These are phyloP conservation scores for Furcula furcula DNA, from an alignment of 2,888 invertebrate genomes.

Conservation along the genomic window DNA sequence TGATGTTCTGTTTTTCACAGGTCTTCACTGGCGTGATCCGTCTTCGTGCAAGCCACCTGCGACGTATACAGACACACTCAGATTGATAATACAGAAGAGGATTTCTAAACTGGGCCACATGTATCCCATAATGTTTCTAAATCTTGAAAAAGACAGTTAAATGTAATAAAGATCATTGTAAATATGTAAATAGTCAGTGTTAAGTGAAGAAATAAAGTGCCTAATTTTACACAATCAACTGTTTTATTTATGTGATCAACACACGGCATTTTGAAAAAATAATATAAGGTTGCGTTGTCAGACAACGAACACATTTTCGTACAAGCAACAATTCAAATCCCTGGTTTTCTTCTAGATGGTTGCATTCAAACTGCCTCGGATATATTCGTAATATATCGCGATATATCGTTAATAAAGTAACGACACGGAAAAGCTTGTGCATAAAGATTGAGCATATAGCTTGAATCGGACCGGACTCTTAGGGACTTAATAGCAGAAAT, in stretches of 20 bases:
- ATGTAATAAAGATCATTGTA: slow-evolving; percentile 24
- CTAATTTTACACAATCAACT: slow-evolving; percentile 14
- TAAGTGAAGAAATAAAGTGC: slow-evolving; percentile 39
- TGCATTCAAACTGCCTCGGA: too few species aligned
- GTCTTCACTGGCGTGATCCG: slow-evolving; percentile 90
- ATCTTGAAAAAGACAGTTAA: slow-evolving; percentile 55
- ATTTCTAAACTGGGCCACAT: slow-evolving; percentile 88
- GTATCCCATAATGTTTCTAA: slow-evolving; percentile 88
- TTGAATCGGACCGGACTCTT: too few species aligned
- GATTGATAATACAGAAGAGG: slow-evolving; percentile 90
- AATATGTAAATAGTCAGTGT: slow-evolving; percentile 26
- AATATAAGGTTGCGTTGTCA: too few species aligned
- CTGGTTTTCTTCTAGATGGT: too few species aligned
- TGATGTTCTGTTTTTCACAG: slow-evolving; percentile 32
- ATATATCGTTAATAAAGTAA: too few species aligned
- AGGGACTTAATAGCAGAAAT: too few species aligned
- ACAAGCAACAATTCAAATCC: too few species aligned
- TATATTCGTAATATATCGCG: too few species aligned
- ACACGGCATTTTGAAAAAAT: too few species aligned
- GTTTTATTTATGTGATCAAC: background rate
- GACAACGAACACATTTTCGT: too few species aligned
- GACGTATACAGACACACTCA: slow-evolving; percentile 89
- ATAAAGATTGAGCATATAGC: too few species aligned
- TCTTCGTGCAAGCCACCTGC: slow-evolving; percentile 86
- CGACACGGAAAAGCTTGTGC: too few species aligned